Base-by-base conservation (phyloP, 1,140 invertebrate species). In the Radopholus similis region DNA sequence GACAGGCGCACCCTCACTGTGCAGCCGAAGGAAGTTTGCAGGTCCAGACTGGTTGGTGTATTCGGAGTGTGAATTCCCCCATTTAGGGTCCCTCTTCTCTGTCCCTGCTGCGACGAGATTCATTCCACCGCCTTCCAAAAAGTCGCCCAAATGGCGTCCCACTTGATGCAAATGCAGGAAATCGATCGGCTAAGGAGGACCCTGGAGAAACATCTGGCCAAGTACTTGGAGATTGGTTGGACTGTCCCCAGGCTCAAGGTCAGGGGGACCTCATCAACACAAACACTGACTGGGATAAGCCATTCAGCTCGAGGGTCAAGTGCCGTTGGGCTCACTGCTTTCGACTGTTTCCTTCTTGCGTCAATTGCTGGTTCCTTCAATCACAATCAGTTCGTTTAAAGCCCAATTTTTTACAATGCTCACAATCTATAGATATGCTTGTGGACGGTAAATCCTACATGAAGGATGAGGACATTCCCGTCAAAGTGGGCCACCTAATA, bases 81-180 rank as follows among this genome's bases (percentile, higher is more conserved):
- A 67, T 44, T 67, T 53, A 77, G 78, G 34, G 79, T 81, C 23
- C 79, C 79, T 0, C 64, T 81, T 23, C 53, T 82, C 8, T 81
- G 78, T 38, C 78, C 78, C 11, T 81, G 79, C 44, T 82, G 75
- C 58, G 63, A 68, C 13, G 73, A 81, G 47, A 77, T 81, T 34
- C 32, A 66, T 15, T 54, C 77, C 11, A 64, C 47, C 15, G 77
- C 71, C n/a, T 81, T 81, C 57, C 65, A 64, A 32, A 42, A 55
- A 9, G 80, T 78, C 13, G 65, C 70, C 47, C 68, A 81, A 66
- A 57, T 59, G n/a, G 72, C 72, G 18, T 76, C 68, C n/a, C 74
- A 74, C 54, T 66, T 81, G 68, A 79, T 82, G 78, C 80, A 82
- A 65, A 77, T 69, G 62, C 71, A 77, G 56, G 78, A 82, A 44